Base-by-base conservation (phyloP, 2,113 vertebrate genomes). In the Amazona vittata region DNA sequence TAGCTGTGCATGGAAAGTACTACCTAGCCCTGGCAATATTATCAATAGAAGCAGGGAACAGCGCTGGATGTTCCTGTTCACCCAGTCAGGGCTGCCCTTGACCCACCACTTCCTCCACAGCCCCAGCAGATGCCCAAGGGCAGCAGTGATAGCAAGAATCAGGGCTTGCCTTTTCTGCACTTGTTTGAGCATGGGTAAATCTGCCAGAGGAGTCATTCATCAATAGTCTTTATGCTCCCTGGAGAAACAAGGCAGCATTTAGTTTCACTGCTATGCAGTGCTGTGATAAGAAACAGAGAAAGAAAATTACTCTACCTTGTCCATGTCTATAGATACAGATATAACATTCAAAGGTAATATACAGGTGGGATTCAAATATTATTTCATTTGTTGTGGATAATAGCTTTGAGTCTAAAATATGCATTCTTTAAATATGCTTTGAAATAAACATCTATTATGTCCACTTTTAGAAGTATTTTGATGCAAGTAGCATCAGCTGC, bases 331-430 rank as follows among this genome's bases (percentile, higher is more conserved):
- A 71, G 31, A 47, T 44, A 49, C 19, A 53, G 43, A 60, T 55
- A 52, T 9, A 79, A 14, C 35, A 64, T 79, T 78, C 57, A 64
- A 85, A 82, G 21, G 19, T 60, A 76, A 70, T 81, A 50, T 21
- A 53, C 28, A 82, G 78, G 26, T 78, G 55, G 25, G 29, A 86
- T 86, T 92, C 60, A 76, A 86, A 86, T 90, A 88, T 52, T 84
- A 26, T 71, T 94, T 84, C 0, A 49, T 53, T 95, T 86, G 59
- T 75, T 86, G n/a, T 8, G 69, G 49, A 65, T 86, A 90, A 47
- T 50, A 86, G 50, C 43, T 93, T 91, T 91, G 50, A 71, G 15
- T 82, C 43, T 83, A 52, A 91, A 73, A 68, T 31, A 8, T 10
- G 7, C 16, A 37, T 83, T 88, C 10, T 59, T n/a, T 22, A 59